phyloP scores from a whole-genome alignment of 2,113 vertebrate genomes.

The Connochaetes taurinus region DNA sequence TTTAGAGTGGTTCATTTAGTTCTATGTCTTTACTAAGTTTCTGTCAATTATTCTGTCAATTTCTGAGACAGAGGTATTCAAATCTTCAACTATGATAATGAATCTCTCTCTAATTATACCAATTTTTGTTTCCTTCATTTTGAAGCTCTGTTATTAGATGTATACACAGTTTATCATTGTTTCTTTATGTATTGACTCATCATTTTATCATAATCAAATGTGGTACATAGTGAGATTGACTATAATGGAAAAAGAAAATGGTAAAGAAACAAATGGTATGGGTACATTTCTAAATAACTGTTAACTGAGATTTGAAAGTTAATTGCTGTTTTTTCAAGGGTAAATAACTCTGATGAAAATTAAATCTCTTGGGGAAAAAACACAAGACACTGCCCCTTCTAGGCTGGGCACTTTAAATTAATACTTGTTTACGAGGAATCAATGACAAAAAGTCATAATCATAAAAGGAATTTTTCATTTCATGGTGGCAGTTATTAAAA shows the following conservation, averaged over 20 bases:
- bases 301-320: neutral
- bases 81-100: neutral
- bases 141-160: neutral
- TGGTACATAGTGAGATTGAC: neutral
- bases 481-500: neutral
- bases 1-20: neutral
- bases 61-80: neutral
- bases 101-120: neutral
- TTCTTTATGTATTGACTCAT: neutral
- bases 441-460: slow-evolving; percentile 20
- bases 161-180: neutral
- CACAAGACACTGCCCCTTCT: neutral
- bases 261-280: neutral
- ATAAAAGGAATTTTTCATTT: slow-evolving; percentile 42
- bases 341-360: slow-evolving; percentile 20
- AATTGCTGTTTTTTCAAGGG: neutral
- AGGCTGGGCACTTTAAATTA: slow-evolving; percentile 5
- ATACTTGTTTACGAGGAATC: neutral
- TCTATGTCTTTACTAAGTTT: neutral
- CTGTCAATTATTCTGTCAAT: neutral
- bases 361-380: neutral
- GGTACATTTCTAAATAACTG: neutral
- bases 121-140: neutral
- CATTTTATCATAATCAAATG: neutral
- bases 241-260: neutral